Percentiles rank a stretch among this genome's conserved stretches.
phyloP scores from a whole-genome alignment of 2,888 invertebrate species.

The Campaea margaritaria region DNA sequence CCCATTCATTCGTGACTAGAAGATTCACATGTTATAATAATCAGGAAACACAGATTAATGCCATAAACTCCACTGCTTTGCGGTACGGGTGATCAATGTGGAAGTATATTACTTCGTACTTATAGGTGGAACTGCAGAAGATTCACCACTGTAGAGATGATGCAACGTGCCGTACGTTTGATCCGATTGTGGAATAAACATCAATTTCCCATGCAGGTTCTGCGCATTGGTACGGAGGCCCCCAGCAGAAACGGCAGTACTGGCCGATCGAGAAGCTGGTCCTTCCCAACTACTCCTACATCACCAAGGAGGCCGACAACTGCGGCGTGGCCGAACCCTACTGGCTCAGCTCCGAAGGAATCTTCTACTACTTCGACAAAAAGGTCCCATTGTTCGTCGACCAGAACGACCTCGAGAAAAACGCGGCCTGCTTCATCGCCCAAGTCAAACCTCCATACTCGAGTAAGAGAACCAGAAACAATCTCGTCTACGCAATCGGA shows the following conservation, averaged over 20 bases:
- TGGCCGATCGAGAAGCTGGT: slow-evolving; percentile 86
- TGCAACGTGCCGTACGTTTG: no score
- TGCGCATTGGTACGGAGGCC: slow-evolving; percentile 88
- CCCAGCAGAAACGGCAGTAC: slow-evolving; percentile 84
- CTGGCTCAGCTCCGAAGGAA: slow-evolving; percentile 88
- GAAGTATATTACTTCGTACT: no score
- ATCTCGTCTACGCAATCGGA: slow-evolving; percentile 86
- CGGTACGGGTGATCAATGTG: no score
- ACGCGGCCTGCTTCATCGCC: slow-evolving; percentile 82
- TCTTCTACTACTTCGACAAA: slow-evolving; percentile 86
- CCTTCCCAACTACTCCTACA: slow-evolving; percentile 81
- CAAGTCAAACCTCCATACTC: slow-evolving; percentile 79
- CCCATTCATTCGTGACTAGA: no score
- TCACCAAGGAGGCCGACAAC: slow-evolving; percentile 84
- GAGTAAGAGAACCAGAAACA: slow-evolving; percentile 65
- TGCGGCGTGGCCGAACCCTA: slow-evolving; percentile 86
- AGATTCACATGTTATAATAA: no score
- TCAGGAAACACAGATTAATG: no score
- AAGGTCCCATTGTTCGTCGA: slow-evolving; percentile 88
- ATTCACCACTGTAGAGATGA: no score
- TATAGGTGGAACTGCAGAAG: no score
- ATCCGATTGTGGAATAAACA: no score
- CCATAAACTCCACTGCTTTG: no score
- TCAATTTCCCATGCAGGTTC: slow-evolving; percentile 49
- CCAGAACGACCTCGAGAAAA: slow-evolving; percentile 81